Base-by-base conservation (phyloP, 2,888 invertebrate genomes). In the Ditylenchus weischeri region DNA sequence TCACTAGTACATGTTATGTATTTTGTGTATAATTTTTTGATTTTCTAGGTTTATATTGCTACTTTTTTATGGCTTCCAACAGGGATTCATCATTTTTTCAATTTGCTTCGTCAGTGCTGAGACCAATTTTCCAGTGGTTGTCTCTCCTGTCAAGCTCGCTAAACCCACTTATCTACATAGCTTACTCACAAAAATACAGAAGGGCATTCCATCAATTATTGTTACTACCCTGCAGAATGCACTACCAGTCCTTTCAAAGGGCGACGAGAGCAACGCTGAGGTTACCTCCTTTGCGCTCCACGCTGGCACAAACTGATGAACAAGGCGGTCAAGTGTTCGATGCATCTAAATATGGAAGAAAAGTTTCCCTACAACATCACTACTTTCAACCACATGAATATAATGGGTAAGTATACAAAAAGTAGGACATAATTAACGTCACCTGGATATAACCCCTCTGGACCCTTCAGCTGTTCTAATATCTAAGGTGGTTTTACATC, bases 41-140 rank as follows among this genome's bases (percentile, higher is more conserved):
- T 54, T 38, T 73, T 75, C 57, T 66, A 77, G 77, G 67, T 36
- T 75, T 80, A 48, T 80, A 80, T 72, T 76, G 74, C 50, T 80
- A 80, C 67, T 78, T 80, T 61, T 78, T 75, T 70, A 74, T 80
- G 68, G 74, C 79, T 23, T 72, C 75, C 49, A 75, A 78, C 65
- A 71, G 72, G 35, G 68, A 72, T 21, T 78, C 80, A 18, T 67
- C 75, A 47, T 72, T 75, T 49, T 73, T 73, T 51, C 76, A 76
- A 38, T 68, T 73, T 38, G 67, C 63, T 23, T 75, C 76, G 19
- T 74, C 74, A 66, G 64, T 79, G 21, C 70, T 79, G 19, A 74
- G 80, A 10, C 81, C 81, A 5, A 70, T 80, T 19, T 82, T 83
- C 62, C 80, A 83, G 72, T 83, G 83, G 83, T 71, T 83, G 19